These are phyloP conservation scores for Passer montanus DNA, from an alignment of 2,113 vertebrate species.

Conservation along the genomic window DNA sequence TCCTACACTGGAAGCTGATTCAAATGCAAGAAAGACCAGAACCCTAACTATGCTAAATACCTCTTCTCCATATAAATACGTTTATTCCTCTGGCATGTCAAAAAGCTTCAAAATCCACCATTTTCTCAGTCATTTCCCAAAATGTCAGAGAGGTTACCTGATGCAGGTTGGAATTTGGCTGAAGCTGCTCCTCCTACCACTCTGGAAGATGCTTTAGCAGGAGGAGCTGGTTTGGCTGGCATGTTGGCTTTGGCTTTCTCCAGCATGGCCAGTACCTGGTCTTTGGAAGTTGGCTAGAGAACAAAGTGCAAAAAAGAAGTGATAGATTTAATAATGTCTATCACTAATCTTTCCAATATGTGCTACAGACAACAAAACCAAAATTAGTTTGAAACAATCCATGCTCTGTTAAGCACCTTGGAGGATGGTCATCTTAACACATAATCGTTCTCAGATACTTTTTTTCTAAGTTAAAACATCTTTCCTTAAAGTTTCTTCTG, in stretches of 20 bases:
- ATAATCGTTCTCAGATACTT: background rate
- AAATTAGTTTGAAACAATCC: background rate
- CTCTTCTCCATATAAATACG: background rate
- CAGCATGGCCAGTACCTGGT: constrained; percentile 90
- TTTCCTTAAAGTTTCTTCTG: background rate
- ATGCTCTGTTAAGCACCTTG: background rate
- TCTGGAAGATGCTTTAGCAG: constrained; percentile 77
- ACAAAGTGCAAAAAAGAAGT: background rate
- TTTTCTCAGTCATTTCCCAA: background rate
- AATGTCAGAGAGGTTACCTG: constrained; percentile 72
- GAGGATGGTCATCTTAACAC: background rate
- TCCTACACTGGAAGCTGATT: background rate
- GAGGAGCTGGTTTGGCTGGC: constrained; percentile 88
- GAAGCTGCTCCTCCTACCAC: constrained; percentile 65
- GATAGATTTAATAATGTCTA: too few species aligned
- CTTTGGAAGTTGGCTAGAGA: constrained; percentile 91
- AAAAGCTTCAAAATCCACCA: background rate
- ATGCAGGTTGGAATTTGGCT: constrained; percentile 74
- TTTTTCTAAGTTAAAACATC: background rate
- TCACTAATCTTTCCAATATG: background rate
- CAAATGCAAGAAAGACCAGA: background rate
- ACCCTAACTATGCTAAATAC: background rate
- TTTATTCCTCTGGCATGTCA: background rate
- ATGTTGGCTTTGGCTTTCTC: constrained; percentile 94
- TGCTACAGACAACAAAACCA: background rate